These are phyloP conservation scores for Monochamus alternatus DNA, from an alignment of 2,888 invertebrate genomes.

Conservation along the genomic window DNA sequence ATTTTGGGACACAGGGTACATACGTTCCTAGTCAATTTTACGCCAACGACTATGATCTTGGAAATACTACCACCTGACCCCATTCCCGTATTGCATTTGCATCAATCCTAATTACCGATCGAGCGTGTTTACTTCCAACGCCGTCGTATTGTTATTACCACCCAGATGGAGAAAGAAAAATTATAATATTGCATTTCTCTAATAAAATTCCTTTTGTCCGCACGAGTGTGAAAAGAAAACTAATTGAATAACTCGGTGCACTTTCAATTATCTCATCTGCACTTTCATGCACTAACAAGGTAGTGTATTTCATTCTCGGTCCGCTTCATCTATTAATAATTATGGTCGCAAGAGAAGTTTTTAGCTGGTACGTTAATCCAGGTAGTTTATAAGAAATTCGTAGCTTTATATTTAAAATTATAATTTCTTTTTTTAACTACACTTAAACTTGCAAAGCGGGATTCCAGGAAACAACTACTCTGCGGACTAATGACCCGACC, in stretches of 20 bases:
- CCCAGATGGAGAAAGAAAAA: constrained; percentile 27
- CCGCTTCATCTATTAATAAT: not conserved
- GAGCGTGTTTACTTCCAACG: constrained; percentile 6
- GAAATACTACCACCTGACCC: constrained; percentile 14
- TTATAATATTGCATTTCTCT: constrained; percentile 43
- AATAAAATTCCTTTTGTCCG: constrained; percentile 42
- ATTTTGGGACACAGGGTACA: not conserved
- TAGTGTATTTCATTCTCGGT: not conserved
- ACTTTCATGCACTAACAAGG: constrained; percentile 21
- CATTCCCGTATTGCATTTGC: constrained; percentile 26
- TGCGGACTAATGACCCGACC: no score
- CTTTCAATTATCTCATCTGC: constrained; percentile 44
- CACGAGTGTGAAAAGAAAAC: constrained; percentile 51
- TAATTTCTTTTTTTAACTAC: no score
- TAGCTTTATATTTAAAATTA: no score
- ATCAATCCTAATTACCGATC: constrained; percentile 26
- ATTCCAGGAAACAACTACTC: no score
- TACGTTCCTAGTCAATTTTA: not conserved
- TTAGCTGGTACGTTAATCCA: no score
- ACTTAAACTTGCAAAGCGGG: no score
- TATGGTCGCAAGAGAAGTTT: not conserved
- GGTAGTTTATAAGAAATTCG: no score
- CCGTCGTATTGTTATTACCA: constrained; percentile 6
- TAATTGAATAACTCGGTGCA: constrained; percentile 45
- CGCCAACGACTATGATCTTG: not conserved